phyloP scores from a whole-genome alignment of 2,888 invertebrate species.

The Cephalotes varians region DNA sequence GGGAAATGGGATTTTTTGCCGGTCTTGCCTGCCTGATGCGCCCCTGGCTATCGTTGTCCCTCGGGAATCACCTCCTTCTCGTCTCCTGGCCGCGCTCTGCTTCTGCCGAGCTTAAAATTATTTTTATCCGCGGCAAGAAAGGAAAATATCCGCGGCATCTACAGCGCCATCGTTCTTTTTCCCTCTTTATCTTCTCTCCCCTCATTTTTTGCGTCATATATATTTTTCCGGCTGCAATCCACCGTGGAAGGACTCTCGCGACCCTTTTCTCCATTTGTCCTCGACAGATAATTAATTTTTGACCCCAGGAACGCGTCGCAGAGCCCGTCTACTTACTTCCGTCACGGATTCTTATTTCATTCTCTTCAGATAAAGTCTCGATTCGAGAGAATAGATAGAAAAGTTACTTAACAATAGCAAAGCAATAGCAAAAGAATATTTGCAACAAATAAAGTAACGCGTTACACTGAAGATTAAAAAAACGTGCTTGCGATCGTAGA shows the following conservation, averaged over 20 bases:
- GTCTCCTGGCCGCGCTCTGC: conserved; percentile 6
- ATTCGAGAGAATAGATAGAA: not conserved
- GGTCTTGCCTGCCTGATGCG: conserved; percentile 25
- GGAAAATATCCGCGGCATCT: conserved; percentile 9
- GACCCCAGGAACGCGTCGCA: conserved; percentile 13
- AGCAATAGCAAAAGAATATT: not conserved
- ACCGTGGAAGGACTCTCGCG: conserved; percentile 4
- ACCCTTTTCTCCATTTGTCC: conserved; percentile 43
- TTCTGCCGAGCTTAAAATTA: conserved; percentile 60
- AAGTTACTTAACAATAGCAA: not conserved
- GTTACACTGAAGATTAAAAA: not conserved
- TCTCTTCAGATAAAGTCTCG: not conserved
- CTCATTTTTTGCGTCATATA: not conserved
- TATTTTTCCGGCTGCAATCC: conserved; percentile 16
- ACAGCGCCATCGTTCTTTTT: conserved; percentile 14
- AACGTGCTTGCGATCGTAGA: not conserved
- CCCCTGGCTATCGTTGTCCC: conserved; percentile 47
- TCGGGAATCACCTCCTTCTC: conserved; percentile 31
- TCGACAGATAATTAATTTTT: conserved; percentile 59
- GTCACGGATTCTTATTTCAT: not conserved
- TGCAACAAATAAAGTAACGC: not conserved
- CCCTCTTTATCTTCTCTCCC: not conserved
- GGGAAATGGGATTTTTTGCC: conserved; percentile 47
- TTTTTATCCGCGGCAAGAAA: conserved; percentile 39
- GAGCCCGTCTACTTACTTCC: not conserved